Percentiles rank a stretch among this genome's conserved stretches.
Evolutionary conservation across 2,797 vertebrate genomes (phyloP).

Genomic region (Perodicticus potto): DNA sequence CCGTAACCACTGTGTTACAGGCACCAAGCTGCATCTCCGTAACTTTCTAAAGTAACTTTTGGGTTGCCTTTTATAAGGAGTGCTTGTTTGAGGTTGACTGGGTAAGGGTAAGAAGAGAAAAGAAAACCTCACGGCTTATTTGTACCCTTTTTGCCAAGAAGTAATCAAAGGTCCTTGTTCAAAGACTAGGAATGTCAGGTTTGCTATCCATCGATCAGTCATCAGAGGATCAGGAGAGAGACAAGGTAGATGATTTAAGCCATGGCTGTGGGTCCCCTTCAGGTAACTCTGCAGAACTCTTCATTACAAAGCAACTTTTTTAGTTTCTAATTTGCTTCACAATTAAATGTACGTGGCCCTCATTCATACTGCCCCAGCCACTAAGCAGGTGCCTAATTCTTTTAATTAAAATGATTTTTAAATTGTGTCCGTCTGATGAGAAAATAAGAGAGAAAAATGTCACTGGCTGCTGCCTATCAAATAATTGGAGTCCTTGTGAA

Average conservation of each 20-base stretch:
- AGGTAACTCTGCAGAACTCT: slow-evolving; percentile 17
- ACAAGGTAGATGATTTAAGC: slow-evolving; percentile 28
- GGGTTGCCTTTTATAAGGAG: not conserved
- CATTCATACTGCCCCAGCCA: not conserved
- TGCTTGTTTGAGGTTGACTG: not conserved
- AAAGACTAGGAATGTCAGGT: not conserved
- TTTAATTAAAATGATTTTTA: slow-evolving; percentile 67
- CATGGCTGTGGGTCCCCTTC: not conserved
- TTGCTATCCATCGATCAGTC: slow-evolving; percentile 29
- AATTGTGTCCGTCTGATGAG: slow-evolving; percentile 24
- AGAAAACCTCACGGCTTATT: not conserved
- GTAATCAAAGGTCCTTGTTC: slow-evolving; percentile 2
- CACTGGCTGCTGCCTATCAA: slow-evolving; percentile 40
- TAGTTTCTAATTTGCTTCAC: not conserved
- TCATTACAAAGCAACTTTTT: not conserved
- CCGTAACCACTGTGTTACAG: too few relatives aligned
- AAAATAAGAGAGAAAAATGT: slow-evolving; percentile 62
- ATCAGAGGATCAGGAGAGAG: not conserved
- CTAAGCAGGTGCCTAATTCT: not conserved
- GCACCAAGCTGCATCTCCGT: not conserved
- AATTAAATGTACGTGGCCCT: not conserved
- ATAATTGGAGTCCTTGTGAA: slow-evolving; percentile 56
- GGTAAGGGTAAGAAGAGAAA: not conserved
- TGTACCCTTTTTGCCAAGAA: slow-evolving; percentile 4
- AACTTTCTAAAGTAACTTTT: not conserved